A percentile compares a stretch with the other conserved stretches of the same genome.
These are phyloP conservation scores for Asteroscopus sphinx DNA, from an alignment of 2,888 invertebrate species.

Conservation along the genomic window DNA sequence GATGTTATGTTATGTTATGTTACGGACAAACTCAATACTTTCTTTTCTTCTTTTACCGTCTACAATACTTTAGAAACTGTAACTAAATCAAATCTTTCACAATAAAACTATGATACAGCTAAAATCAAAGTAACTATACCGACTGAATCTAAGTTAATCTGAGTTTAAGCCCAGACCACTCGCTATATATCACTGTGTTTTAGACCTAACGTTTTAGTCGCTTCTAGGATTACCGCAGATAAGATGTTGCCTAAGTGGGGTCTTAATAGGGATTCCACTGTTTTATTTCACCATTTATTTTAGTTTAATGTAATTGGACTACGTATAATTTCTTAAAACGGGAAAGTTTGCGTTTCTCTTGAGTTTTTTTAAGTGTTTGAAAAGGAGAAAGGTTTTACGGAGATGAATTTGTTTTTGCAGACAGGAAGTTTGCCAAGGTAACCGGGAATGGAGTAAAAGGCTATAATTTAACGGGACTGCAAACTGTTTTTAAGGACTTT, in stretches of 20 bases:
- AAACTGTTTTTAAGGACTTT: constrained; percentile 15
- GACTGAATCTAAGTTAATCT: constrained; percentile 58
- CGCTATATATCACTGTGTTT: constrained; percentile 59
- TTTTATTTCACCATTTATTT: constrained; percentile 57
- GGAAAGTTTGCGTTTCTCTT: constrained; percentile 35
- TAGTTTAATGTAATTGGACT: constrained; percentile 58
- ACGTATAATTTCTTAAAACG: constrained; percentile 47
- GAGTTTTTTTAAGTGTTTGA: constrained; percentile 45
- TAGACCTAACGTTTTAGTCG: constrained; percentile 59
- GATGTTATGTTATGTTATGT: no score
- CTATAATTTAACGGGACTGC: constrained; percentile 6
- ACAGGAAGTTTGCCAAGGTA: constrained; percentile 42
- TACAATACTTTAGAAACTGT: background rate
- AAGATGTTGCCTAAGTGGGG: constrained; percentile 60
- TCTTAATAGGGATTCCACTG: constrained; percentile 58
- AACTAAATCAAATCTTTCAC: constrained; percentile 31
- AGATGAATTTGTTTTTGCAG: constrained; percentile 44
- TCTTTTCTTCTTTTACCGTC: background rate
- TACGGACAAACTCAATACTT: background rate
- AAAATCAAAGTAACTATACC: constrained; percentile 51
- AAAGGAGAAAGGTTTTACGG: constrained; percentile 33
- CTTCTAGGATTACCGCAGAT: constrained; percentile 64
- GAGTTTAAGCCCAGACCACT: constrained; percentile 53
- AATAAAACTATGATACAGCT: constrained; percentile 26
- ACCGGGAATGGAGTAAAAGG: constrained; percentile 10